These are phyloP conservation scores for Panagrolaimus sp. DNA, from an alignment of 1,140 invertebrate genomes.

Conservation along the genomic window DNA sequence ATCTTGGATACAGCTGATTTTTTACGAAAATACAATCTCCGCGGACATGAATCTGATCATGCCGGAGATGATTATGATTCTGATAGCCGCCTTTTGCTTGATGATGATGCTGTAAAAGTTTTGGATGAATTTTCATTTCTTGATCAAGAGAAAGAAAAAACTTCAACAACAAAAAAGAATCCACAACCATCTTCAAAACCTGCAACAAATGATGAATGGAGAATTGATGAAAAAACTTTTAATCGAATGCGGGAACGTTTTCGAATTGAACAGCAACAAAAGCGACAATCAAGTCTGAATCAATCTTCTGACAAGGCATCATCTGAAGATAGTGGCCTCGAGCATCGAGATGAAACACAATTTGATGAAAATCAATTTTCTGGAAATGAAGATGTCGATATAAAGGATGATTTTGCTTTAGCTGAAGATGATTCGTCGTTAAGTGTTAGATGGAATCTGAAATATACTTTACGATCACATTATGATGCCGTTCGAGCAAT, in stretches of 20 bases:
- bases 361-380: constrained; percentile 3
- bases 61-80: constrained; percentile 18
- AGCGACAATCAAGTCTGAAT: constrained; percentile 3
- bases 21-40: constrained; percentile 20
- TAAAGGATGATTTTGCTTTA: constrained; percentile 51
- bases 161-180: constrained; percentile 15
- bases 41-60: constrained; percentile 11
- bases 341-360: neutral
- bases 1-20: constrained; percentile 41
- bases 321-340: neutral
- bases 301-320: neutral
- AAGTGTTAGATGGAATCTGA: constrained; percentile 46
- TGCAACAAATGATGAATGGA: constrained; percentile 34
- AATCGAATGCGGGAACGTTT: constrained; percentile 35
- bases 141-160: constrained; percentile 32
- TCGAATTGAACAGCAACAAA: constrained; percentile 4
- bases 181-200: constrained; percentile 22
- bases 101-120: constrained; percentile 43
- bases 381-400: constrained; percentile 41
- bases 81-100: constrained; percentile 25
- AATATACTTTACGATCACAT: constrained; percentile 66
- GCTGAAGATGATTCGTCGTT: constrained; percentile 13
- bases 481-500: constrained; percentile 78
- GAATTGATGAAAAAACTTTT: constrained; percentile 31
- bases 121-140: constrained; percentile 48